phyloP scores from a whole-genome alignment of 2,888 invertebrate genomes.

The Leptothorax acervorum region DNA sequence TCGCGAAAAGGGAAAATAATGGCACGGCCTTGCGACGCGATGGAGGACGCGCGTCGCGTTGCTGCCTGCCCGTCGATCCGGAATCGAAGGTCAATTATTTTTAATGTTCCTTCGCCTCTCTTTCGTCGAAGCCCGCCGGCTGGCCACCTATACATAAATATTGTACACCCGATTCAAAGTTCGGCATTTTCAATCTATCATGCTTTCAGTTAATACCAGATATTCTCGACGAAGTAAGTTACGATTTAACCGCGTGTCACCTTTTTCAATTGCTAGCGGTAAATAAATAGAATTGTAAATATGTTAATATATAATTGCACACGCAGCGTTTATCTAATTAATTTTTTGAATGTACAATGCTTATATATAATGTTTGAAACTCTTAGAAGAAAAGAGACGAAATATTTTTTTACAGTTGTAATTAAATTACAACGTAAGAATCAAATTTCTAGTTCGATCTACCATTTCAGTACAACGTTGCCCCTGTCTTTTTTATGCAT shows the following conservation, averaged over 20 bases:
- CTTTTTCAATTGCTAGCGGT: neutral
- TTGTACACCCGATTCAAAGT: slow-evolving; percentile 15
- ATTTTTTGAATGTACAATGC: neutral
- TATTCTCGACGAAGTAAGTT: neutral
- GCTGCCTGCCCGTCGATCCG: slow-evolving; percentile 55
- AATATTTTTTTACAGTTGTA: neutral
- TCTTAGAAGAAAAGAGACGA: neutral
- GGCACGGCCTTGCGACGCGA: slow-evolving; percentile 41
- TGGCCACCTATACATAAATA: slow-evolving; percentile 17
- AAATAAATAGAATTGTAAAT: neutral
- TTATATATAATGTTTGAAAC: neutral
- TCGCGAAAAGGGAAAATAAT: slow-evolving; percentile 44
- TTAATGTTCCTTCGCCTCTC: slow-evolving; percentile 50
- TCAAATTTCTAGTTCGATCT: neutral
- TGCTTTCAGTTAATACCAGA: neutral
- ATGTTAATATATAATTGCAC: neutral
- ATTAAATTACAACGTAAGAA: slow-evolving; percentile 7
- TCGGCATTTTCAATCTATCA: neutral
- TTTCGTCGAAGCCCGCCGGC: slow-evolving; percentile 31
- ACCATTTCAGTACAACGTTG: neutral
- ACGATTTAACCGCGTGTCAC: neutral
- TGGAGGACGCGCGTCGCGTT: slow-evolving; percentile 34
- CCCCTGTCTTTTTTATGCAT: slow-evolving; percentile 15
- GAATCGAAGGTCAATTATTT: slow-evolving; percentile 73
- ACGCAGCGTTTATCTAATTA: neutral